Evolutionary conservation across 1,140 invertebrate genomes (phyloP).

Genomic region (Microplitis demolitor): DNA sequence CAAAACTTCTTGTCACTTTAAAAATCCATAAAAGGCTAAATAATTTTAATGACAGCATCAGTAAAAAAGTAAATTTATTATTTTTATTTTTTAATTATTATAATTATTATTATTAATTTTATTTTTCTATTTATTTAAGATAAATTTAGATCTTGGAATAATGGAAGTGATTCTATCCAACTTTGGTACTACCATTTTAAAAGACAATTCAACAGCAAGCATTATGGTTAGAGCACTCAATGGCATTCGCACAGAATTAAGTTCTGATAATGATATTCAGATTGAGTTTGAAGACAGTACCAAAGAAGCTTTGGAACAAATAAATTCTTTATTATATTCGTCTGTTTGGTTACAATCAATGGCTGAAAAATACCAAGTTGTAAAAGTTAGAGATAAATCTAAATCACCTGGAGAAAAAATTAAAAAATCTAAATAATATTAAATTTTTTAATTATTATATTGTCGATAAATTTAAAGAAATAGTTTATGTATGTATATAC

Average conservation of each 20-base stretch:
- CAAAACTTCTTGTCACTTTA: slow-evolving; percentile 35
- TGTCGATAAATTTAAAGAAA: no score
- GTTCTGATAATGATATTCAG: slow-evolving; percentile 24
- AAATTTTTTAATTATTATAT: no score
- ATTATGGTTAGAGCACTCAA: slow-evolving; percentile 32
- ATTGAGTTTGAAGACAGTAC: slow-evolving; percentile 33
- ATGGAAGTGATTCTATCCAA: slow-evolving; percentile 32
- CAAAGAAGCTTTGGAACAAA: slow-evolving; percentile 34
- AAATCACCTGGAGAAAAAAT: slow-evolving; percentile 15
- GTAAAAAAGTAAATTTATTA: slow-evolving; percentile 30
- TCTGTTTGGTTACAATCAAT: slow-evolving; percentile 33
- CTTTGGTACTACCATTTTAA: slow-evolving; percentile 31
- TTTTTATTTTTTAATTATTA: no score
- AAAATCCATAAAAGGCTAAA: slow-evolving; percentile 37
- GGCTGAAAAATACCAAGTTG: slow-evolving; percentile 33
- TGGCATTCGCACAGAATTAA: slow-evolving; percentile 32
- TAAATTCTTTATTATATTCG: slow-evolving; percentile 37
- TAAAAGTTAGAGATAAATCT: slow-evolving; percentile 30
- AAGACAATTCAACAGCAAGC: slow-evolving; percentile 26
- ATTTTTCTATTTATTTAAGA: slow-evolving; percentile 5
- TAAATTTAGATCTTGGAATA: slow-evolving; percentile 35
- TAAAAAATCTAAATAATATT: not conserved
- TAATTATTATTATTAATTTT: not conserved
- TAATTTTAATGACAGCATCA: slow-evolving; percentile 37
- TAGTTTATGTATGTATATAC: no score